Conservation (phyloP, 2,797 vertebrate species). For the Chiloscyllium punctatum region DNA sequence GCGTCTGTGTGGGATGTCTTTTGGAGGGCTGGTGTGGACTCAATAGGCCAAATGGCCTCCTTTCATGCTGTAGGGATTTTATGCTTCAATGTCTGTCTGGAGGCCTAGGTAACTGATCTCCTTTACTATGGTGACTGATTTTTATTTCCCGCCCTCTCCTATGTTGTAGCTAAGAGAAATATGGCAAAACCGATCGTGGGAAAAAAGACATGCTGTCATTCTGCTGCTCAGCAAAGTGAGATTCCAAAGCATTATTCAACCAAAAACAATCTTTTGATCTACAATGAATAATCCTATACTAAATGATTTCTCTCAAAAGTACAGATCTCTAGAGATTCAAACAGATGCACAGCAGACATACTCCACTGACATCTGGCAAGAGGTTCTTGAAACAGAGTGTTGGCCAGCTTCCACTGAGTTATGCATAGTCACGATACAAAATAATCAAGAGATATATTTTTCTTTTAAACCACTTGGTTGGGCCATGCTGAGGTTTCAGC, state of each 20-base stretch:
- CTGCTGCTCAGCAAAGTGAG: background rate
- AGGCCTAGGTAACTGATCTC: background rate
- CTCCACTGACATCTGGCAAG: background rate
- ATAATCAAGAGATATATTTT: background rate
- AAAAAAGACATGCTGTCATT: background rate
- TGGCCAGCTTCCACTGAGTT: background rate
- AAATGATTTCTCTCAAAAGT: background rate
- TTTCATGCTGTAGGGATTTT: no score
- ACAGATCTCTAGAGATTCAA: slow-evolving; percentile 20
- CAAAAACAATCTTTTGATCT: background rate
- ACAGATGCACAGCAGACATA: background rate
- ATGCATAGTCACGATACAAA: background rate
- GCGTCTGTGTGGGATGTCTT: no score
- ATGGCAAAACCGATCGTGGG: background rate
- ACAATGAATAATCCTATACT: background rate
- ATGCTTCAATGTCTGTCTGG: no score
- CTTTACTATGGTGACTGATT: background rate
- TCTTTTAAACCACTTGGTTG: background rate
- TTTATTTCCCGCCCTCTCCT: background rate
- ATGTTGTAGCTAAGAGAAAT: background rate
- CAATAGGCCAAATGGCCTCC: no score
- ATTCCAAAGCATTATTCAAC: background rate
- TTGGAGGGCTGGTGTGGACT: no score
- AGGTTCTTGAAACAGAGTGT: background rate
- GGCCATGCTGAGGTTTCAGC: background rate